Evolutionary conservation across 1,140 invertebrate species (phyloP).

Genomic region (Papilio polyxenes): DNA sequence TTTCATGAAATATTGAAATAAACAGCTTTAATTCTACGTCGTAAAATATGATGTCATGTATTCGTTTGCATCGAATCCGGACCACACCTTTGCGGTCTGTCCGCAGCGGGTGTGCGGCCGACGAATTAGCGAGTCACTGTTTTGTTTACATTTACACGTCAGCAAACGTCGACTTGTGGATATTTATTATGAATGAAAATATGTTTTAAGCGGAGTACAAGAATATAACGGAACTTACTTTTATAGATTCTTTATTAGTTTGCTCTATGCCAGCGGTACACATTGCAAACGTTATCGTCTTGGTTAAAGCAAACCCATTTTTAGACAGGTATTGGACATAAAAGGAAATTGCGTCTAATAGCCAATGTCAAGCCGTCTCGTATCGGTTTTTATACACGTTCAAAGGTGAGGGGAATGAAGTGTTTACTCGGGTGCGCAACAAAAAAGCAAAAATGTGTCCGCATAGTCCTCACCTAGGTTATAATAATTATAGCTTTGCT

Average conservation of each 20-base stretch:
- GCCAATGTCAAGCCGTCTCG: no score
- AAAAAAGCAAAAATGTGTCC: no score
- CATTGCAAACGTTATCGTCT: no score
- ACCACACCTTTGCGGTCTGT: slow-evolving; percentile 66
- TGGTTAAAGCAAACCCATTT: no score
- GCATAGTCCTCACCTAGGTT: no score
- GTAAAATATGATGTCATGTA: slow-evolving; percentile 33
- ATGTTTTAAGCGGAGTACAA: not conserved
- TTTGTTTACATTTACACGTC: slow-evolving; percentile 76
- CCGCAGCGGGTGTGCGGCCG: slow-evolving; percentile 53
- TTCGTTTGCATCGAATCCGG: slow-evolving; percentile 15
- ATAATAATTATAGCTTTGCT: no score
- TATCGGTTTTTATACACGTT: no score
- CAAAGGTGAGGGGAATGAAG: no score
- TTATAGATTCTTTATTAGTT: not conserved
- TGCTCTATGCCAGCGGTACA: not conserved
- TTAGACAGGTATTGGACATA: no score
- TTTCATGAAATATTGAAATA: not conserved
- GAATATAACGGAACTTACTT: not conserved
- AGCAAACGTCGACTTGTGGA: slow-evolving; percentile 56
- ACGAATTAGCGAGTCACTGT: slow-evolving; percentile 74
- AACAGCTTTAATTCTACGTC: slow-evolving; percentile 27
- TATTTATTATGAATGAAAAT: slow-evolving; percentile 32
- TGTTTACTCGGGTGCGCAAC: no score
- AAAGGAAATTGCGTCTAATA: no score